Percentiles rank a stretch among this genome's conserved stretches.
These are phyloP conservation scores for Myioborus melanocephalus DNA, from an alignment of 2,797 vertebrate species.

Conservation along the genomic window DNA sequence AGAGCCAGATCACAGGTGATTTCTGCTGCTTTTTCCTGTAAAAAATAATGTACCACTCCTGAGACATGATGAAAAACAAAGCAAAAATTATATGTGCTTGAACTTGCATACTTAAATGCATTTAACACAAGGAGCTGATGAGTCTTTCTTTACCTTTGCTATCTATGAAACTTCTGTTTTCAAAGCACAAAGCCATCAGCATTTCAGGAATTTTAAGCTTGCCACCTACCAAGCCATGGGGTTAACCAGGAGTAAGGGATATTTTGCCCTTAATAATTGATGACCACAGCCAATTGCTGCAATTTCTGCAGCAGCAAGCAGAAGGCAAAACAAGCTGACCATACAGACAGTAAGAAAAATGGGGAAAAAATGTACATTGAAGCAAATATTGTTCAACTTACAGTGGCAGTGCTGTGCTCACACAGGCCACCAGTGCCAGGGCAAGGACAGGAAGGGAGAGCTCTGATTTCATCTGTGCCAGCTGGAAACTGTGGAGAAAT, in stretches of 20 bases:
- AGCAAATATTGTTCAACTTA: conserved; percentile 26
- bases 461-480: conserved; percentile 73
- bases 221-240: not conserved
- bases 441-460: conserved; percentile 70
- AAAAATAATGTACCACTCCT: not conserved
- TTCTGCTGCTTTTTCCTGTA: conserved; percentile 72
- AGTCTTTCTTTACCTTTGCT: not conserved
- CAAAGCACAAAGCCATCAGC: not conserved
- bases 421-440: conserved; percentile 69
- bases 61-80: not conserved
- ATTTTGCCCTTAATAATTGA: not conserved
- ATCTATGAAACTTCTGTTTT: not conserved
- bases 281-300: not conserved
- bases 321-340: not conserved
- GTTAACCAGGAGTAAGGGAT: not conserved
- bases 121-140: not conserved
- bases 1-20: conserved; percentile 79
- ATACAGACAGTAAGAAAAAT: not conserved
- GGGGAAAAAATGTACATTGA: accelerated
- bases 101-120: not conserved
- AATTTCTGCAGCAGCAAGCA: not conserved
- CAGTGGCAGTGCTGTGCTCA: conserved; percentile 56
- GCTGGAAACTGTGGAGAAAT: conserved; percentile 71
- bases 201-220: not conserved
- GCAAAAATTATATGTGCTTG: accelerated